phyloP scores from a whole-genome alignment of 2,113 vertebrate species.

The Procavia capensis region DNA sequence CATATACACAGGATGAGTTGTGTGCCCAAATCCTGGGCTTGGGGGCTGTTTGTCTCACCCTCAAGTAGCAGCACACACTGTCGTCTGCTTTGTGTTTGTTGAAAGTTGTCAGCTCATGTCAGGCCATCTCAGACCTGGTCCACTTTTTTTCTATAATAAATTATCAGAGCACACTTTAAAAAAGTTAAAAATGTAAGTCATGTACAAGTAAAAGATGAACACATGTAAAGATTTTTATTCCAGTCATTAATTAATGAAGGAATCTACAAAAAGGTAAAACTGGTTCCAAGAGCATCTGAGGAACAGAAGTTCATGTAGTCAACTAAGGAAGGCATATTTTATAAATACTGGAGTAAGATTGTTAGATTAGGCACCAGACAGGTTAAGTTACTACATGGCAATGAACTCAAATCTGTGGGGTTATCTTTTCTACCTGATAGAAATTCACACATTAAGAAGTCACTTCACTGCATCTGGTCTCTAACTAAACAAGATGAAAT shows the following conservation, averaged over 20 bases:
- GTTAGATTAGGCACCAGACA: slow-evolving; percentile 2
- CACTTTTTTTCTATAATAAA: slow-evolving; percentile 2
- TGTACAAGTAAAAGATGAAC: not conserved
- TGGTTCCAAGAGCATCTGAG: slow-evolving; percentile 16
- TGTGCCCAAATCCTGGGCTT: rapidly evolving
- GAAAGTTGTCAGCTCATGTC: not conserved
- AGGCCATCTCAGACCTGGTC: not conserved
- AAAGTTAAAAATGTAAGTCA: slow-evolving; percentile 17
- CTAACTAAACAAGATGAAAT: not conserved
- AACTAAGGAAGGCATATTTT: not conserved
- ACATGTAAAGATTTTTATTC: slow-evolving; percentile 32
- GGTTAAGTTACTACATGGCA: not conserved
- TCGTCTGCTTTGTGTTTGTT: not conserved
- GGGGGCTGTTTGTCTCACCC: not conserved
- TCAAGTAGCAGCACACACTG: not conserved
- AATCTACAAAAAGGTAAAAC: slow-evolving; percentile 47
- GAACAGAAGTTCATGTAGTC: not conserved
- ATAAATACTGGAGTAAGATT: slow-evolving; percentile 20
- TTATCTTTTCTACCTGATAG: not conserved
- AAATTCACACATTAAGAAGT: not conserved
- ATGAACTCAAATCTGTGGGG: not conserved
- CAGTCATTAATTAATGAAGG: slow-evolving; percentile 32
- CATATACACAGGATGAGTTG: rapidly evolving
- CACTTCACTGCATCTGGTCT: not conserved
- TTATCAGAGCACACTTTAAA: not conserved